These are phyloP conservation scores for Leptarthrus brevirostris DNA, from an alignment of 2,888 invertebrate species.

Conservation along the genomic window DNA sequence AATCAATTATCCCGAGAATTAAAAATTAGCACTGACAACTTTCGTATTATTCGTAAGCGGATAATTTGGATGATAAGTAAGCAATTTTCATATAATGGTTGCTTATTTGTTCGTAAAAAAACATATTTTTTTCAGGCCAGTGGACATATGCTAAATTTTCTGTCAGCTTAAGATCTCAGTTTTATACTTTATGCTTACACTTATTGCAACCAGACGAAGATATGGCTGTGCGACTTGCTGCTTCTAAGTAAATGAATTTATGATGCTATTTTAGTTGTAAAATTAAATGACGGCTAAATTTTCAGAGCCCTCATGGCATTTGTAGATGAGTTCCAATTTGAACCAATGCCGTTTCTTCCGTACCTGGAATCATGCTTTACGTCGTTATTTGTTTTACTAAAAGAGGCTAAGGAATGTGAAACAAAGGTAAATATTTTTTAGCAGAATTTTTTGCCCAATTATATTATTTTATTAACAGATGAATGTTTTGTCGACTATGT, in stretches of 20 bases:
- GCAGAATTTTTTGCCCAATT: neutral
- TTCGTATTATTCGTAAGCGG: slow-evolving; percentile 83
- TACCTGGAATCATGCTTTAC: slow-evolving; percentile 83
- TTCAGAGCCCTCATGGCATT: slow-evolving; percentile 77
- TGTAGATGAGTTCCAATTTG: slow-evolving; percentile 94
- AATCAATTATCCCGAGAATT: slow-evolving; percentile 84
- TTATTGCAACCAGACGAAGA: slow-evolving; percentile 83
- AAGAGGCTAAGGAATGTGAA: slow-evolving; percentile 90
- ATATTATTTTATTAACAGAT: slow-evolving; percentile 70
- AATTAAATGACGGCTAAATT: too few species aligned
- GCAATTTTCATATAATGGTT: too few species aligned
- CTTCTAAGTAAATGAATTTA: slow-evolving; percentile 72
- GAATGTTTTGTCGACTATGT: slow-evolving; percentile 90
- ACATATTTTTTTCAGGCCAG: too few species aligned
- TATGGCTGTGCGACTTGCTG: slow-evolving; percentile 87
- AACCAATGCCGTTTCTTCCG: slow-evolving; percentile 85
- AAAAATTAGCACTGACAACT: slow-evolving; percentile 83
- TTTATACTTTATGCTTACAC: slow-evolving; percentile 83
- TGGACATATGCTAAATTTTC: slow-evolving; percentile 89
- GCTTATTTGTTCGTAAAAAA: too few species aligned
- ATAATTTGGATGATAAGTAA: slow-evolving; percentile 84
- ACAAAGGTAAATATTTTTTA: slow-evolving; percentile 87
- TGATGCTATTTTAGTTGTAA: too few species aligned
- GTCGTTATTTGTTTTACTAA: slow-evolving; percentile 83
- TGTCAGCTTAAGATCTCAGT: slow-evolving; percentile 78